Evolutionary conservation across 2,797 vertebrate genomes (phyloP).

Genomic region (Hippopotamyrus pictus): DNA sequence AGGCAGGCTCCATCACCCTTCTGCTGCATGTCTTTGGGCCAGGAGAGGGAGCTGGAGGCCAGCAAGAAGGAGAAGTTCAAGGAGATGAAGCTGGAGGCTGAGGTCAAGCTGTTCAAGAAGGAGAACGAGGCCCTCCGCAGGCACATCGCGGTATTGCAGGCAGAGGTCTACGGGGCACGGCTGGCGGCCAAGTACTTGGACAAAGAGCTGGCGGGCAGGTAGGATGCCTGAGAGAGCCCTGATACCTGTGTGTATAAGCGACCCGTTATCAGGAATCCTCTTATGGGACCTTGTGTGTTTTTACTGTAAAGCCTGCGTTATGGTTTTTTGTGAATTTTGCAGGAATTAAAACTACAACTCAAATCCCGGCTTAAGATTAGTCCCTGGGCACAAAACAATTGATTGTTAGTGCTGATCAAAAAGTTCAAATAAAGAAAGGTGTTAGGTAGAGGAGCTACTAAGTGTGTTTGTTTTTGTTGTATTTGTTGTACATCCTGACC

Average conservation of each 20-base stretch:
- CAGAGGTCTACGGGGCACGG: constrained; percentile 92
- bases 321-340: neutral
- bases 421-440: neutral
- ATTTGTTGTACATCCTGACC: neutral
- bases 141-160: constrained; percentile 94
- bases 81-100: constrained; percentile 82
- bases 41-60: constrained; percentile 88
- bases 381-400: neutral
- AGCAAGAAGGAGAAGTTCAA: constrained; percentile 88
- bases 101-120: constrained; percentile 80
- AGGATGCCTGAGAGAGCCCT: neutral
- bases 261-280: neutral
- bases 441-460: neutral
- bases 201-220: constrained; percentile 96
- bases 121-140: constrained; percentile 93
- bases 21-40: constrained; percentile 12
- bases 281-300: neutral
- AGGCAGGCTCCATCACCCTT: neutral
- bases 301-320: neutral
- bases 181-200: constrained; percentile 95
- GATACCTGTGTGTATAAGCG: neutral
- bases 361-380: neutral
- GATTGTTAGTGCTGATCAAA: neutral
- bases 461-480: neutral
- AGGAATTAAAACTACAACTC: neutral